Evolutionary conservation across 2,888 invertebrate genomes (phyloP).

Genomic region (Hemicrepidius hirtus): DNA sequence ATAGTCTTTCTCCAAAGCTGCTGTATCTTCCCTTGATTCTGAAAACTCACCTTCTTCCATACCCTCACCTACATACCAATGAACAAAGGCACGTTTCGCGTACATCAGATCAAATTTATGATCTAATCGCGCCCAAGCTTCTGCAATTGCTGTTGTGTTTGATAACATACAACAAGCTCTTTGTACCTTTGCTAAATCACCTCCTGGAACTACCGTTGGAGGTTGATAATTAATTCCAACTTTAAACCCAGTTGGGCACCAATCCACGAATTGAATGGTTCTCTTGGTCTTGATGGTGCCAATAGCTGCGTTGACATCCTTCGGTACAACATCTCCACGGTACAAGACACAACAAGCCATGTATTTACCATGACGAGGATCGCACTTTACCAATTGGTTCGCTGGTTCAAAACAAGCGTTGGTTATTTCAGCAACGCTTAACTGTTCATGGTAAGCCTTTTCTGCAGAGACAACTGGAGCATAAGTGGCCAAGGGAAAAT

Average conservation of each 20-base stretch:
- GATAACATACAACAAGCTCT: slow-evolving; percentile 96
- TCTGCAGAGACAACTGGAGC: slow-evolving; percentile 76
- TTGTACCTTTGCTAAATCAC: slow-evolving; percentile 89
- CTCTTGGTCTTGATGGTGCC: slow-evolving; percentile 95
- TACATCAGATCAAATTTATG: slow-evolving; percentile 84
- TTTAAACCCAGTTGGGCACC: slow-evolving; percentile 68
- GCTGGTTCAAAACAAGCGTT: slow-evolving; percentile 78
- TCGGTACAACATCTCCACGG: slow-evolving; percentile 68
- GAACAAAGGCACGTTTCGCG: slow-evolving; percentile 96
- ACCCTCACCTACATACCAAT: slow-evolving; percentile 94
- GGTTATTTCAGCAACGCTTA: slow-evolving; percentile 76
- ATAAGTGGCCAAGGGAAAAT: slow-evolving; percentile 76
- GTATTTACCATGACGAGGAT: slow-evolving; percentile 68
- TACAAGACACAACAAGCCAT: slow-evolving; percentile 77
- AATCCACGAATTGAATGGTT: slow-evolving; percentile 64
- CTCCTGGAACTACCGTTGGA: slow-evolving; percentile 72
- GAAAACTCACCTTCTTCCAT: slow-evolving; percentile 93
- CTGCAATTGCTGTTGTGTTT: slow-evolving; percentile 81
- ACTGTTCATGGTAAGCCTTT: slow-evolving; percentile 75
- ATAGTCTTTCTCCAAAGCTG: slow-evolving; percentile 86
- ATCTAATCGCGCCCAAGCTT: slow-evolving; percentile 80
- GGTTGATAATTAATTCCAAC: slow-evolving; percentile 73
- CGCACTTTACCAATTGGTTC: slow-evolving; percentile 73
- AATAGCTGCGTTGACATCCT: slow-evolving; percentile 94
- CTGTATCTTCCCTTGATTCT: slow-evolving; percentile 90